phyloP scores from a whole-genome alignment of 2,797 vertebrate species.

The Halcyon smyrnensis region DNA sequence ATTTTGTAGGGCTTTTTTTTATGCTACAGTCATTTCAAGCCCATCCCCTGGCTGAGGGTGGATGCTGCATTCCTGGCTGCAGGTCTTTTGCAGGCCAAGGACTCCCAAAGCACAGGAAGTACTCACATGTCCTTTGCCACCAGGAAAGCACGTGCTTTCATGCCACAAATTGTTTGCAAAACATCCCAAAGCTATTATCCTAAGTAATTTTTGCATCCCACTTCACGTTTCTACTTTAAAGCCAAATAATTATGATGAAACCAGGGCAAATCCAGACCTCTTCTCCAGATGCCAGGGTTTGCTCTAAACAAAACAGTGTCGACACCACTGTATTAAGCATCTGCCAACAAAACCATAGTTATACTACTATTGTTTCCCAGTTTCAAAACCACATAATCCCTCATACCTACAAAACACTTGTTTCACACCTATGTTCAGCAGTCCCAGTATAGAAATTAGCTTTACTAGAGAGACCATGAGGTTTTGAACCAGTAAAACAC shows the following conservation, averaged over 20 bases:
- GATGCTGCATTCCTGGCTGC: not conserved
- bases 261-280: not conserved
- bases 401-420: not conserved
- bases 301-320: not conserved
- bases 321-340: not conserved
- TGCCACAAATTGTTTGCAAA: not conserved
- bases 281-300: rapidly evolving
- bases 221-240: not conserved
- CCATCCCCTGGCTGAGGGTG: not conserved
- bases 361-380: not conserved
- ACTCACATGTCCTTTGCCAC: not conserved
- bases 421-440: not conserved
- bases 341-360: rapidly evolving
- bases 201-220: not conserved
- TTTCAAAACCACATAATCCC: not conserved
- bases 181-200: not conserved
- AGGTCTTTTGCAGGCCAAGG: not conserved
- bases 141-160: not conserved
- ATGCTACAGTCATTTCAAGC: not conserved
- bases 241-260: not conserved
- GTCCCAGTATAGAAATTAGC: not conserved
- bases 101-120: not conserved
- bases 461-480: not conserved
- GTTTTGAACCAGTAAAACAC: not conserved
- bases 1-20: not conserved